Percentiles rank a stretch among this genome's conserved stretches.
Conservation (phyloP, 2,888 invertebrate genomes). For the Ditula angustiorana region DNA sequence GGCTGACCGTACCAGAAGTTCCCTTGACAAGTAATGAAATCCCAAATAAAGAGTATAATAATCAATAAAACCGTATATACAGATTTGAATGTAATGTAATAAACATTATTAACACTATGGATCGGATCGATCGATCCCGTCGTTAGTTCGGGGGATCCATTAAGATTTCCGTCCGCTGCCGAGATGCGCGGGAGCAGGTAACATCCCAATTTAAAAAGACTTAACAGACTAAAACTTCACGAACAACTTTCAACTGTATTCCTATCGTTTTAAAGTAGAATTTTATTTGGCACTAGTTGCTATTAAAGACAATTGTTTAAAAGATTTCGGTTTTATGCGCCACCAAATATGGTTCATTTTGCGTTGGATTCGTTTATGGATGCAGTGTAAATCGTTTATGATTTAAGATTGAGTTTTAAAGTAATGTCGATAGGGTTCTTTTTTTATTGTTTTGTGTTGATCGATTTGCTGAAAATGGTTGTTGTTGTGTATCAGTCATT, state of each 20-base stretch:
- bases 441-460: conserved; percentile 40
- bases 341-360: conserved; percentile 20
- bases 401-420: conserved; percentile 44
- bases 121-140: conserved; percentile 79
- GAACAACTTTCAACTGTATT: conserved; percentile 48
- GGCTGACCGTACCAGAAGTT: no score
- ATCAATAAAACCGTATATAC: conserved; percentile 16
- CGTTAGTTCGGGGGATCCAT: conserved; percentile 83
- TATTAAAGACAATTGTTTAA: conserved; percentile 1
- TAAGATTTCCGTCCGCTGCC: conserved; percentile 82
- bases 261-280: not conserved
- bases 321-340: conserved; percentile 1
- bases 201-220: conserved; percentile 48
- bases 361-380: conserved; percentile 20
- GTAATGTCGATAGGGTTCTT: conserved; percentile 34
- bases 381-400: conserved; percentile 14
- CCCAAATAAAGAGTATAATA: not conserved
- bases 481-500: conserved; percentile 73
- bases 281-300: not conserved
- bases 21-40: conserved; percentile 21
- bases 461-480: conserved; percentile 66
- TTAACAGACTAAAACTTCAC: conserved; percentile 34
- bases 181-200: conserved; percentile 76
- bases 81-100: conserved; percentile 20
- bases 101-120: conserved; percentile 56